phyloP scores from a whole-genome alignment of 2,113 vertebrate genomes.

The Pyxicephalus adspersus region DNA sequence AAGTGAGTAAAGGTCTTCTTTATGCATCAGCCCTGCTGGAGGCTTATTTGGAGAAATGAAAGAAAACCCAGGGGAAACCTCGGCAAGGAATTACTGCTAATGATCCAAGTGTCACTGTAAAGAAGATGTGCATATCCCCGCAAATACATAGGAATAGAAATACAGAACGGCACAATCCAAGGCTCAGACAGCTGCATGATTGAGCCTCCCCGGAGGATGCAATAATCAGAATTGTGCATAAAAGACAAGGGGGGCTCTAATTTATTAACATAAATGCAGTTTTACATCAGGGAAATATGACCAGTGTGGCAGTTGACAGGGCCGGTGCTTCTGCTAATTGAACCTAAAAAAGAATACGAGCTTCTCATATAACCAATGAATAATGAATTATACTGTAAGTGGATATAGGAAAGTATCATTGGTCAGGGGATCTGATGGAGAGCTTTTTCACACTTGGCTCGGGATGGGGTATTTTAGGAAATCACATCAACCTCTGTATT shows the following conservation, averaged over 20 bases:
- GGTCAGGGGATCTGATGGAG: background rate
- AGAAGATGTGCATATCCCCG: too few species aligned
- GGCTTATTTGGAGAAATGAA: too few species aligned
- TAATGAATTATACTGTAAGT: slow-evolving; percentile 39
- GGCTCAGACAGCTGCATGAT: background rate
- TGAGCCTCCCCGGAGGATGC: background rate
- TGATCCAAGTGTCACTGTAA: too few species aligned
- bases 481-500: background rate
- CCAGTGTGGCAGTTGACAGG: slow-evolving; percentile 10
- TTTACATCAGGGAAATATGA: background rate
- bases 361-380: slow-evolving; percentile 19
- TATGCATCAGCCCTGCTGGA: too few species aligned
- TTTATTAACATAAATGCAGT: background rate
- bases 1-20: too few species aligned
- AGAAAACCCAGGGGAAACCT: too few species aligned
- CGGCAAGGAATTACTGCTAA: too few species aligned
- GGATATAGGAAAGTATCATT: background rate
- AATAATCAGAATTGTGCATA: slow-evolving; percentile 8
- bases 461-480: background rate
- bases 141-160: too few species aligned
- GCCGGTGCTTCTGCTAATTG: slow-evolving; percentile 31
- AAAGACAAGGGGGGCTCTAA: background rate
- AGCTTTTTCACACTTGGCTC: background rate
- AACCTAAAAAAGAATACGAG: slow-evolving; percentile 30
- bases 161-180: background rate